Percentiles rank a stretch among this genome's conserved stretches.
phyloP scores from a whole-genome alignment of 53 echinoderm and acorn worm genomes.

The Echinarachnius parma region DNA sequence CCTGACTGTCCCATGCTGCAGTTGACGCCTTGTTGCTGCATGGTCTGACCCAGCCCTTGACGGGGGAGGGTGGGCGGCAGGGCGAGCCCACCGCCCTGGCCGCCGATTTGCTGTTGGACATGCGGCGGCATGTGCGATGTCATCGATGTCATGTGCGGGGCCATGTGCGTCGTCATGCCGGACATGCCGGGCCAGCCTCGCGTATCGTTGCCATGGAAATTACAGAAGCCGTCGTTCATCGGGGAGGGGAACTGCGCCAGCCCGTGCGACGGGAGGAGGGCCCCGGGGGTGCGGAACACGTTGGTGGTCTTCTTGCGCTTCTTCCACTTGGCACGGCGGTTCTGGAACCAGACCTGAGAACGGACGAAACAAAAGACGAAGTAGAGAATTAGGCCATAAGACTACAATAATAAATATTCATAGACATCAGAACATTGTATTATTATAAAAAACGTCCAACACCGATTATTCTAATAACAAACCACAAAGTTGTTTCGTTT shows the following conservation, averaged over 20 bases:
- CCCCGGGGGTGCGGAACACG: constrained; percentile 95
- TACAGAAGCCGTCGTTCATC: constrained; percentile 94
- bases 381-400: background rate
- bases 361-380: background rate
- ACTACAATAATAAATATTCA: no score
- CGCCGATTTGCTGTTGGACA: constrained; percentile 69
- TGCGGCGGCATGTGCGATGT: constrained; percentile 53
- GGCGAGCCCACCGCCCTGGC: constrained; percentile 74
- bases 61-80: constrained; percentile 62
- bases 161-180: constrained; percentile 67
- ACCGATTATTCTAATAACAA: no score
- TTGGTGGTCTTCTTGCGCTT: constrained; percentile 99
- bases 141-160: constrained; percentile 56
- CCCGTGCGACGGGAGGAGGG: constrained; percentile 92
- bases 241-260: constrained; percentile 96
- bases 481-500: no score
- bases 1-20: constrained; percentile 60
- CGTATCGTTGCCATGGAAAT: constrained; percentile 85
- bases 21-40: constrained; percentile 52
- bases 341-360: constrained; percentile 96
- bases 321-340: constrained; percentile 99
- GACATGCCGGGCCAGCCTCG: constrained; percentile 85
- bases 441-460: no score
- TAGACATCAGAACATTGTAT: no score
- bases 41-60: constrained; percentile 57